Evolutionary conservation across 2,888 invertebrate genomes (phyloP).

Genomic region (Nudaria mundana): DNA sequence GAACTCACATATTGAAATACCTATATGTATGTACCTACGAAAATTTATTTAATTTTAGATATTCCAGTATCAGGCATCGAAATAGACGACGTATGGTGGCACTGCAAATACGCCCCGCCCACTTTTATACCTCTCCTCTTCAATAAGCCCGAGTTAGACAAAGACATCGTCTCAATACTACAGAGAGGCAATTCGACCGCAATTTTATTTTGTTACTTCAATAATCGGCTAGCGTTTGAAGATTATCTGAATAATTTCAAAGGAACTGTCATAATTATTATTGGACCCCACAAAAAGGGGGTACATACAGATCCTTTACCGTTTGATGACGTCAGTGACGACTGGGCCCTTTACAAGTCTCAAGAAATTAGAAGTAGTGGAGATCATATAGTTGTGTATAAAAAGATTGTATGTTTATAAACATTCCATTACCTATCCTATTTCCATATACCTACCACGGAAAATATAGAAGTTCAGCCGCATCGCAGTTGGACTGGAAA

Average conservation of each 20-base stretch:
- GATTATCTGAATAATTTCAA: conserved; percentile 84
- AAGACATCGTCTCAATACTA: conserved; percentile 59
- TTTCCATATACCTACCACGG: too few relatives aligned
- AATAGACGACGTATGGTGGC: conserved; percentile 91
- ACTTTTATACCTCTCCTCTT: conserved; percentile 85
- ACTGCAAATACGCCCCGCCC: conserved; percentile 86
- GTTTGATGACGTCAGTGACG: conserved; percentile 77
- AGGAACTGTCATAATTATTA: conserved; percentile 86
- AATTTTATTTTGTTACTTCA: conserved; percentile 91
- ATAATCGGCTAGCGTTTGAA: conserved; percentile 85
- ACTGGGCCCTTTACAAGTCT: conserved; percentile 80
- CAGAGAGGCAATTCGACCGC: conserved; percentile 71
- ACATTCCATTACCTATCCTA: conserved; percentile 33
- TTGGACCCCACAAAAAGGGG: conserved; percentile 85
- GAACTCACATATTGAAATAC: too few relatives aligned
- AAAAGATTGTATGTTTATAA: conserved; percentile 18
- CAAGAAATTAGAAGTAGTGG: conserved; percentile 82
- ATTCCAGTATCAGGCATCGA: conserved; percentile 86
- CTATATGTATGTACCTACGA: too few relatives aligned
- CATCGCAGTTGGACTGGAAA: too few relatives aligned
- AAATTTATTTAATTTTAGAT: conserved; percentile 57
- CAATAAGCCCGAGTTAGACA: conserved; percentile 60
- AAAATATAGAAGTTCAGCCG: too few relatives aligned
- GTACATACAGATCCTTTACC: conserved; percentile 88
- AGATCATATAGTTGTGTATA: conserved; percentile 85